These are phyloP conservation scores for Tenodera sinensis DNA, from an alignment of 2,888 invertebrate species.

Conservation along the genomic window DNA sequence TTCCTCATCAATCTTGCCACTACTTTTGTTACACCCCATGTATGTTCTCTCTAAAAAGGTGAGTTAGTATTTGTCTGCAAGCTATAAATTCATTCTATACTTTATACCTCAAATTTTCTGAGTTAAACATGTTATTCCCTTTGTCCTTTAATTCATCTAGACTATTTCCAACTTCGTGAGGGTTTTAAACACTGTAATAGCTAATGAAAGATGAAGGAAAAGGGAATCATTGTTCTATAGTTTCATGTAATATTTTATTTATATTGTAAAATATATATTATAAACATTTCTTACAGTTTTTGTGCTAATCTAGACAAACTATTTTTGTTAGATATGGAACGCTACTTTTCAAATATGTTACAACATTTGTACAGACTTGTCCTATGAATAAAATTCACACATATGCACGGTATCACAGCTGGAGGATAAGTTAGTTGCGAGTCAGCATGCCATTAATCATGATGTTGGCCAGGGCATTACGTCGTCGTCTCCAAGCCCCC, in stretches of 20 bases:
- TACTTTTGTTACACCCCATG: too few species aligned
- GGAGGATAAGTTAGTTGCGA: conserved; percentile 20
- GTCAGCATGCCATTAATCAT: conserved; percentile 77
- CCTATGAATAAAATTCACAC: neutral
- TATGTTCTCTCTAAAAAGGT: too few species aligned
- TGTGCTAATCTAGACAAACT: neutral
- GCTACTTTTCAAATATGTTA: neutral
- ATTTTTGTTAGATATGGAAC: neutral
- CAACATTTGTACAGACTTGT: neutral
- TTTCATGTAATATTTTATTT: neutral
- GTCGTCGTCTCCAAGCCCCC: conserved; percentile 86
- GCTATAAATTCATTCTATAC: too few species aligned
- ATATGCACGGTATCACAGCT: neutral
- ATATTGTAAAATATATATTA: neutral
- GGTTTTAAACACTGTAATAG: too few species aligned
- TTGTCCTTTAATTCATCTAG: too few species aligned
- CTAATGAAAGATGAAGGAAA: too few species aligned
- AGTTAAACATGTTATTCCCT: too few species aligned
- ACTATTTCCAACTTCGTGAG: too few species aligned
- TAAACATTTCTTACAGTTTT: neutral
- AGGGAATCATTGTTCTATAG: neutral
- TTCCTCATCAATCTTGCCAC: too few species aligned
- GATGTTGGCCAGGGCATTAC: conserved; percentile 93
- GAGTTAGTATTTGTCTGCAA: too few species aligned
- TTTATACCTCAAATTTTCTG: too few species aligned